Conservation (phyloP, 2,113 vertebrate genomes). For the Antechinus stuartii region DNA sequence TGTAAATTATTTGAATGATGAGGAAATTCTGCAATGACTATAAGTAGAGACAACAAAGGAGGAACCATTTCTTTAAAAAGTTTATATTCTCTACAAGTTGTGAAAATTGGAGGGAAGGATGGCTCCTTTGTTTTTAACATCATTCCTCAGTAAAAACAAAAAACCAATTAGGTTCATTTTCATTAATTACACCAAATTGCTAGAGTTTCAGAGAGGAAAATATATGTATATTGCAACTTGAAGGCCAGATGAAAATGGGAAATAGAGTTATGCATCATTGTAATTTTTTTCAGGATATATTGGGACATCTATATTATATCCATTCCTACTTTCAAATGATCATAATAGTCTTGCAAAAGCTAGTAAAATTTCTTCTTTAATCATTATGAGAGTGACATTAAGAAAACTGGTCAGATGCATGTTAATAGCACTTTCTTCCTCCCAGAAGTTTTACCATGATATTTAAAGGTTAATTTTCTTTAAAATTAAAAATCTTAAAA, state of each 20-base stretch:
- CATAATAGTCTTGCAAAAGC: neutral
- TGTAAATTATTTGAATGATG: neutral
- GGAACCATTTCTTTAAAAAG: neutral
- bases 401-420: neutral
- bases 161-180: neutral
- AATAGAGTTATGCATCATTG: neutral
- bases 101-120: neutral
- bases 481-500: slow-evolving; percentile 4
- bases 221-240: neutral
- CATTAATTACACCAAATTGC: neutral
- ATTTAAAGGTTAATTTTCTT: slow-evolving; percentile 47
- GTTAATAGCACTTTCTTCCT: neutral
- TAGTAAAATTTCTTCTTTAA: neutral
- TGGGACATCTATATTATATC: neutral
- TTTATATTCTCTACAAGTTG: neutral
- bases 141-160: neutral
- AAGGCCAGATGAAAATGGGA: neutral
- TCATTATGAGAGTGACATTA: neutral
- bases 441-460: neutral
- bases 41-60: neutral
- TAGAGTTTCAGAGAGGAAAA: neutral
- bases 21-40: neutral
- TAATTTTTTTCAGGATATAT: neutral
- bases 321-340: neutral
- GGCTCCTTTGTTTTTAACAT: neutral